Evolutionary conservation across 2,888 invertebrate species (phyloP), one percentile per base, ranked within the genome.

Genomic region (Lottia scabra): DNA sequence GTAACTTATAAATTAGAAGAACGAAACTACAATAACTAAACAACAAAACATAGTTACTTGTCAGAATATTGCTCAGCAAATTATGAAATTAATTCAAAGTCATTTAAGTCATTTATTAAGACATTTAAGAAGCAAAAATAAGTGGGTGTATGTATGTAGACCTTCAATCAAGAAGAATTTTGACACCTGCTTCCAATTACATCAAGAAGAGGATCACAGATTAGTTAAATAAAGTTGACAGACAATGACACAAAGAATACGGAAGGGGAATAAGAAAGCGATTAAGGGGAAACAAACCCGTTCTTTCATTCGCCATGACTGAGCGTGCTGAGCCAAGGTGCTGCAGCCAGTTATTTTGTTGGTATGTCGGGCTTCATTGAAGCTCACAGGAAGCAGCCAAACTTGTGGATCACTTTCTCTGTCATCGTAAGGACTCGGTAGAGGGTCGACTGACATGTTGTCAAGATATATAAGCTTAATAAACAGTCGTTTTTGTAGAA

Each of bases 241-340:
- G 1, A 38, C 8, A 38, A 10, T 38, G 10, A 38, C 38, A 38
- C 5, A 27, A 16, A 16, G 15, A 27, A 26, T 63, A 27, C 27
- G 26, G 26, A 26, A 19, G 27, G 26, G 23, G 27, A 10, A 27
- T 65, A 19, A 43, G 27, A 30, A 38, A 65, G 38, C 10, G 38
- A 38, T 38, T 38, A 6, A 38, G 10, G 38, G 38, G 38, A 38
- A 38, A 77, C 85, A 65, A 80, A 90, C 90, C 82, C 90, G 78
- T 79, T 90, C 90, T 89, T 96, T 96, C 92, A 97, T 95, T 83
- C 97, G 92, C 97, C 97, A 98, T 78, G 94, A 93, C 85, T 95
- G 95, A 13, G 93, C 92, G 56, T 56, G 56, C 23, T 56, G 56
- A 56, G 56, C 56, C 73, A 93, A 91, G 81, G 92, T 92, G 82